phyloP scores from a whole-genome alignment of 1,140 invertebrate species.

The Procambarus virginalis region DNA sequence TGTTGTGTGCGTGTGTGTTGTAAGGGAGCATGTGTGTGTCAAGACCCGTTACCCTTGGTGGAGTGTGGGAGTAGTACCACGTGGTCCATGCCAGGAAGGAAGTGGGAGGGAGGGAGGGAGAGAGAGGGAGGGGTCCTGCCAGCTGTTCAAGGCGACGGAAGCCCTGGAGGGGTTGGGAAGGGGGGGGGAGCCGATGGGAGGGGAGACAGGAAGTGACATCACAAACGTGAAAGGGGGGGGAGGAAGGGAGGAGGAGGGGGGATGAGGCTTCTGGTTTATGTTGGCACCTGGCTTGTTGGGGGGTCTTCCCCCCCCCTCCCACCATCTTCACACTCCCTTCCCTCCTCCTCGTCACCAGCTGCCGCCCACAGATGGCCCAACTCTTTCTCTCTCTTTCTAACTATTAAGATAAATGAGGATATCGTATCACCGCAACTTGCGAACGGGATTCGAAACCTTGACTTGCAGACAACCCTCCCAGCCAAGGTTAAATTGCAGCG shows the following conservation, averaged over 20 bases:
- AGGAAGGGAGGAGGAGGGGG: background rate
- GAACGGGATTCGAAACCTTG: too few relatives aligned
- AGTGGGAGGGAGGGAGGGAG: conserved; percentile 4
- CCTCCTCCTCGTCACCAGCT: conserved; percentile 7
- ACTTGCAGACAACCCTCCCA: too few relatives aligned
- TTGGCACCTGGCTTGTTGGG: too few relatives aligned
- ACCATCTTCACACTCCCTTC: too few relatives aligned
- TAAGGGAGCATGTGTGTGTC: background rate
- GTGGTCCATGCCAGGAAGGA: conserved; percentile 30
- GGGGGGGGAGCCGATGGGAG: too few relatives aligned
- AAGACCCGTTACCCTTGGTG: background rate
- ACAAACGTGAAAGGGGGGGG: background rate
- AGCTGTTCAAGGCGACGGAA: conserved; percentile 24
- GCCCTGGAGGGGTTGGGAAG: background rate
- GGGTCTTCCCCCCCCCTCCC: background rate
- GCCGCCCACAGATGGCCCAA: background rate
- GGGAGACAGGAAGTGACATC: conserved; percentile 36
- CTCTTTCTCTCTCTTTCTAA: conserved; percentile 27
- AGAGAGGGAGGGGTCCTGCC: background rate
- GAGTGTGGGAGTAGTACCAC: conserved; percentile 17
- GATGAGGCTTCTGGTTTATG: background rate
- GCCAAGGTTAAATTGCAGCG: too few relatives aligned
- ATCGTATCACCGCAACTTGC: too few relatives aligned
- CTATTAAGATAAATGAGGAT: too few relatives aligned
- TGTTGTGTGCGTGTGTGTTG: too few relatives aligned